phyloP scores from a whole-genome alignment of 1,140 invertebrate genomes.

The Drosophila sulfurigaster region DNA sequence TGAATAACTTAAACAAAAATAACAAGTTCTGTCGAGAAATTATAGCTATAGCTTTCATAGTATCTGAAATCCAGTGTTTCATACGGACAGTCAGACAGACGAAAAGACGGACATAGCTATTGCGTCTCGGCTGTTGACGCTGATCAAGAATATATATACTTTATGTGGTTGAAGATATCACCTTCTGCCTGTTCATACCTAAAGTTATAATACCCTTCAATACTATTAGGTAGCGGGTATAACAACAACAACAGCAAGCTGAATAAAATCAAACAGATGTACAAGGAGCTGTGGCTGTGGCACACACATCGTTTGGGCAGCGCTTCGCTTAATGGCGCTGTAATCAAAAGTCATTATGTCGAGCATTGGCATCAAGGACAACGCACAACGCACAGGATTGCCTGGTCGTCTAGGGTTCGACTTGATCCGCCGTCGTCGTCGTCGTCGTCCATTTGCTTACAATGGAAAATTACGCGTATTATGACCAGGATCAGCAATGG shows the following conservation, averaged over 20 bases:
- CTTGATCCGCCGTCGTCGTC: background rate
- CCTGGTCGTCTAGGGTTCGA: conserved; percentile 5
- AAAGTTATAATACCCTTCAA: too few relatives aligned
- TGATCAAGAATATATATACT: too few relatives aligned
- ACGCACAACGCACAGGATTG: conserved; percentile 33
- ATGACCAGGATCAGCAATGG: conserved; percentile 49
- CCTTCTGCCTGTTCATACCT: too few relatives aligned
- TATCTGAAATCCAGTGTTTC: too few relatives aligned
- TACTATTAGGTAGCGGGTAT: too few relatives aligned
- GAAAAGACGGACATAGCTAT: too few relatives aligned
- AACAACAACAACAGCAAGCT: conserved; percentile 2
- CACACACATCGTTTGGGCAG: conserved; percentile 45
- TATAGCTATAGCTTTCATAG: too few relatives aligned
- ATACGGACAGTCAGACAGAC: too few relatives aligned
- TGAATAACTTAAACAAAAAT: too few relatives aligned
- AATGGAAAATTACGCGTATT: conserved; percentile 79
- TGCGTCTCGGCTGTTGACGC: too few relatives aligned
- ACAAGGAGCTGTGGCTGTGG: conserved; percentile 48
- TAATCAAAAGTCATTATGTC: conserved; percentile 81
- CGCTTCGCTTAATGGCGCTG: conserved; percentile 70
- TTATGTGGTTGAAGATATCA: too few relatives aligned
- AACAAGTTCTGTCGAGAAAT: too few relatives aligned
- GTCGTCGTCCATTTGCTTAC: conserved; percentile 57
- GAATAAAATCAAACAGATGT: conserved; percentile 75
- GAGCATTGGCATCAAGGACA: conserved; percentile 71